A percentile compares a stretch with the other conserved stretches of the same genome.
Evolutionary conservation across 2,888 invertebrate species (phyloP).

Genomic region (Beris chalybata): DNA sequence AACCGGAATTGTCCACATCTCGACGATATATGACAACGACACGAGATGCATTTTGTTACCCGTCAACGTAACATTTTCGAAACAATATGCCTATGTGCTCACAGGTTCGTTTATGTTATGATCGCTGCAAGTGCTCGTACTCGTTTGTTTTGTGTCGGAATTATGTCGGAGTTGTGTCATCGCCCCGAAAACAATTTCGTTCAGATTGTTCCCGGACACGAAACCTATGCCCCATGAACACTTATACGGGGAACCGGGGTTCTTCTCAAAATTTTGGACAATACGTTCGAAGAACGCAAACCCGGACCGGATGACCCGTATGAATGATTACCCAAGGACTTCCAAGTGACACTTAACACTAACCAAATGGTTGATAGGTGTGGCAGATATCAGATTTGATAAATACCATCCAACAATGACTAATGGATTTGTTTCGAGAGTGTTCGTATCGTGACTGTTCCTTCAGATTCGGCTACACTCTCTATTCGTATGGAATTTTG

Average conservation of each 20-base stretch:
- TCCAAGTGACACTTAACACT: slow-evolving; percentile 47
- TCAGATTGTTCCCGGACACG: too few relatives aligned
- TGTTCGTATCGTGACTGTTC: slow-evolving; percentile 1
- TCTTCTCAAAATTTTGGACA: too few relatives aligned
- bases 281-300: too few relatives aligned
- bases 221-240: too few relatives aligned
- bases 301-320: slow-evolving; percentile 32
- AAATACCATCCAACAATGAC: slow-evolving; percentile 44
- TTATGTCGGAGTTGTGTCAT: slow-evolving; percentile 12
- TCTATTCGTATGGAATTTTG: slow-evolving; percentile 1
- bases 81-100: slow-evolving; percentile 4
- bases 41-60: slow-evolving; percentile 24
- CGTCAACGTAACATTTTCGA: slow-evolving; percentile 18
- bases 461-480: slow-evolving; percentile 5
- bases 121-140: too few relatives aligned
- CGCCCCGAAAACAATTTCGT: neutral
- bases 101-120: too few relatives aligned
- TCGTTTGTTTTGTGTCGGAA: too few relatives aligned
- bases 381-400: slow-evolving; percentile 44
- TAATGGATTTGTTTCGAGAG: slow-evolving; percentile 39
- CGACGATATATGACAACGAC: neutral
- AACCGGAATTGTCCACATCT: neutral
- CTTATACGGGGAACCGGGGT: too few relatives aligned
- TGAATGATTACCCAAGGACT: slow-evolving; percentile 47
- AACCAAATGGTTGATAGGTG: slow-evolving; percentile 41